These are phyloP conservation scores for Mionectes olivaceus DNA, from an alignment of 2,797 vertebrate genomes.

Conservation along the genomic window DNA sequence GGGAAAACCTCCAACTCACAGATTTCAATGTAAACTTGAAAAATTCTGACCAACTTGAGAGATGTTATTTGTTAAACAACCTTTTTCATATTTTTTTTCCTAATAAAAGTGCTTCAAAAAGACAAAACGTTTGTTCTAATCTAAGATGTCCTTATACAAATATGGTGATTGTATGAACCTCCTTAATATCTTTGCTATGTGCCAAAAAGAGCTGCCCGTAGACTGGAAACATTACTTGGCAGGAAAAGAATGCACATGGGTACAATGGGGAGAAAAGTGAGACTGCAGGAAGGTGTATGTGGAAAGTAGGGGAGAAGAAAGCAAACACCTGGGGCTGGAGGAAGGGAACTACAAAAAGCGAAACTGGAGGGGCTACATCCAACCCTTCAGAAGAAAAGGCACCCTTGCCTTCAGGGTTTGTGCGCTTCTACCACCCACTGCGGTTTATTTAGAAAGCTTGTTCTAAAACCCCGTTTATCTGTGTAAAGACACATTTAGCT, in stretches of 20 bases:
- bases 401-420: background rate
- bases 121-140: background rate
- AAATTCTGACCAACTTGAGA: conserved; percentile 4
- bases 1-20: background rate
- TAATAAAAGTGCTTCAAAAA: conserved; percentile 73
- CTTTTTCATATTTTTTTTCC: conserved; percentile 59
- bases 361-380: no score
- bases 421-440: rapidly evolving
- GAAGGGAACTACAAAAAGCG: background rate
- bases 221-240: background rate
- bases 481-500: rapidly evolving
- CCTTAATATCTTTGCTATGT: background rate
- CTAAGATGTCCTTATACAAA: background rate
- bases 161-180: background rate
- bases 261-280: background rate
- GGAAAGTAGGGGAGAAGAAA: background rate
- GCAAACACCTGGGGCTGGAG: rapidly evolving
- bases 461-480: rapidly evolving
- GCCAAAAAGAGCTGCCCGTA: background rate
- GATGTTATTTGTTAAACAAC: conserved; percentile 20
- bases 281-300: rapidly evolving
- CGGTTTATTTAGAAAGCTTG: background rate
- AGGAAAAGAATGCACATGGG: background rate
- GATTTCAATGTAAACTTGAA: conserved; percentile 56
- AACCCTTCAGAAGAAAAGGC: background rate